Percentiles rank a stretch among this genome's conserved stretches.
Evolutionary conservation across 2,113 vertebrate species (phyloP).

Genomic region (Ornithorhynchus anatinus): DNA sequence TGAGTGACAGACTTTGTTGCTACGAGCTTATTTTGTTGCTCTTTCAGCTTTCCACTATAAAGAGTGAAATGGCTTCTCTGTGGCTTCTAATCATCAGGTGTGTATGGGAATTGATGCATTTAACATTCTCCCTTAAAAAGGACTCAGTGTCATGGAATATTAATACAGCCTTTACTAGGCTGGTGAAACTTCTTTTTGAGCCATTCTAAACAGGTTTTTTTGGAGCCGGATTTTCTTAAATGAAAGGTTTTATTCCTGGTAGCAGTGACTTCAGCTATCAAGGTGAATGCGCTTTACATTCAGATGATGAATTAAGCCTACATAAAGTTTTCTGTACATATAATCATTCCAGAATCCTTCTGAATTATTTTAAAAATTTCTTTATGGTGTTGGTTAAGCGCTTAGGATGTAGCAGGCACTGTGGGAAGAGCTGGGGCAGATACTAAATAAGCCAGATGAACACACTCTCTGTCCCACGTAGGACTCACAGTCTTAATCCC

Average conservation of each 20-base stretch:
- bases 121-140: constrained; percentile 16
- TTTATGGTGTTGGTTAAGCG: no score
- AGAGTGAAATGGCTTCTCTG: not conserved
- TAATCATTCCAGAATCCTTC: not conserved
- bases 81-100: not conserved
- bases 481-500: no score
- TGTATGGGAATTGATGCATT: constrained; percentile 17
- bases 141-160: constrained; percentile 18
- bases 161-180: constrained; percentile 26
- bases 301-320: not conserved
- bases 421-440: no score
- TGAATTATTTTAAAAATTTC: not conserved
- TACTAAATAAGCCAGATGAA: no score
- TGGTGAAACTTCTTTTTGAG: constrained; percentile 11
- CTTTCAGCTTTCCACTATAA: constrained; percentile 25
- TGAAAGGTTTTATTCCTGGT: constrained; percentile 20
- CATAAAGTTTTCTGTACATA: not conserved
- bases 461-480: no score
- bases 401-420: no score
- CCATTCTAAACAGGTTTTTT: constrained; percentile 2
- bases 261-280: not conserved
- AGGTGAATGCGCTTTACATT: not conserved
- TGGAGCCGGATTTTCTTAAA: constrained; percentile 18
- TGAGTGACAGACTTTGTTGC: not conserved
- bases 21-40: not conserved